These are phyloP conservation scores for Mystacornis crossleyi DNA, from an alignment of 2,113 vertebrate species.

Conservation along the genomic window DNA sequence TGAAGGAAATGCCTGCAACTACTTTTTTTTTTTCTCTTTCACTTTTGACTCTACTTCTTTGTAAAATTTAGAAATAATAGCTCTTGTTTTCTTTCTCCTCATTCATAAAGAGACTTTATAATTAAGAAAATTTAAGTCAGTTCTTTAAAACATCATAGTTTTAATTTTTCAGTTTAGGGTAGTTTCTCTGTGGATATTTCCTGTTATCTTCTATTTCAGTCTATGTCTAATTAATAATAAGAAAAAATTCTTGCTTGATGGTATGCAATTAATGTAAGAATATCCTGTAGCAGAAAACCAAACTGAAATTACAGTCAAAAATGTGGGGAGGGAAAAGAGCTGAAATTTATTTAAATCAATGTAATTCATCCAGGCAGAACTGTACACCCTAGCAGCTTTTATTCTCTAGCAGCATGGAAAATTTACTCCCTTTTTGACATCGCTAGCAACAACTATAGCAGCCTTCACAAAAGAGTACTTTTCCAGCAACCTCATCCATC, in stretches of 20 bases:
- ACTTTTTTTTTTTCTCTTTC: neutral
- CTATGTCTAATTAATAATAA: neutral
- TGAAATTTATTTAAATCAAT: neutral
- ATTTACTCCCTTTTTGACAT: neutral
- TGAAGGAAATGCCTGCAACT: neutral
- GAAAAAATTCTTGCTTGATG: neutral
- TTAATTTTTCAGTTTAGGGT: neutral
- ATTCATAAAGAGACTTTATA: neutral
- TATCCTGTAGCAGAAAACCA: neutral
- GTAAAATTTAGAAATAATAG: neutral
- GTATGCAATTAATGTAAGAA: neutral
- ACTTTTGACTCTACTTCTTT: no score
- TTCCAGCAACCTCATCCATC: neutral
- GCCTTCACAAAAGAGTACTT: neutral
- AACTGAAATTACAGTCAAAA: neutral
- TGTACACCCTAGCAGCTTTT: neutral
- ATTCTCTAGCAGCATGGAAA: neutral
- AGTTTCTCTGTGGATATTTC: neutral
- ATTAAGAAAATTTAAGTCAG: neutral
- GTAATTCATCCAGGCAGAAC: neutral
- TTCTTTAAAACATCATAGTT: neutral
- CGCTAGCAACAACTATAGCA: neutral
- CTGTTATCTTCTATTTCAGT: neutral
- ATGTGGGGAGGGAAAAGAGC: rapidly evolving
- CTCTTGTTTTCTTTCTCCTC: neutral